A percentile compares a stretch with the other conserved stretches of the same genome.
Evolutionary conservation across 2,113 vertebrate species (phyloP).

Genomic region (Jacana jacana): DNA sequence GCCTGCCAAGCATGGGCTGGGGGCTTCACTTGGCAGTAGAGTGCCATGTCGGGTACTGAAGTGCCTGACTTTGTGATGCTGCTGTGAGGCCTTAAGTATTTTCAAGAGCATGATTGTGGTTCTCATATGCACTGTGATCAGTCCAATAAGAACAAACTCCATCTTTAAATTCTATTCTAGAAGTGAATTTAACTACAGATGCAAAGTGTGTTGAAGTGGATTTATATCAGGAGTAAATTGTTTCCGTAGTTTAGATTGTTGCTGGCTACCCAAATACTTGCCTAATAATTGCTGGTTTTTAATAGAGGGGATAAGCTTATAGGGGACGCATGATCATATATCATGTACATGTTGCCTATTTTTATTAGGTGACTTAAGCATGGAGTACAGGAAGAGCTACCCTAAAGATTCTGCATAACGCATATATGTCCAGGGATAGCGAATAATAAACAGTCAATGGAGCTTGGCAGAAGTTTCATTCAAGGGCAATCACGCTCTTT

Average conservation of each 20-base stretch:
- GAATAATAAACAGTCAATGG: neutral
- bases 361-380: neutral
- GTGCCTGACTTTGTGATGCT: neutral
- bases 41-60: neutral
- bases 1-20: neutral
- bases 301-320: neutral
- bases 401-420: neutral
- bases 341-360: neutral
- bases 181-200: neutral
- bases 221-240: neutral
- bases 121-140: neutral
- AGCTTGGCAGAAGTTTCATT: neutral
- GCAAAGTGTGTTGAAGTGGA: neutral
- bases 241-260: neutral
- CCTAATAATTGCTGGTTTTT: neutral
- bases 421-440: neutral
- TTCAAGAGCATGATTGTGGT: neutral
- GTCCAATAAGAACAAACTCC: neutral
- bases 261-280: neutral
- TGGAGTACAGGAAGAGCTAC: neutral
- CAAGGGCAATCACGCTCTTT: neutral
- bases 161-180: neutral
- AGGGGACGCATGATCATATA: neutral
- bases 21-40: neutral
- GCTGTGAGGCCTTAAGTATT: neutral